Base-by-base conservation (phyloP, 1,140 invertebrate species). In the Platyura marginata region DNA sequence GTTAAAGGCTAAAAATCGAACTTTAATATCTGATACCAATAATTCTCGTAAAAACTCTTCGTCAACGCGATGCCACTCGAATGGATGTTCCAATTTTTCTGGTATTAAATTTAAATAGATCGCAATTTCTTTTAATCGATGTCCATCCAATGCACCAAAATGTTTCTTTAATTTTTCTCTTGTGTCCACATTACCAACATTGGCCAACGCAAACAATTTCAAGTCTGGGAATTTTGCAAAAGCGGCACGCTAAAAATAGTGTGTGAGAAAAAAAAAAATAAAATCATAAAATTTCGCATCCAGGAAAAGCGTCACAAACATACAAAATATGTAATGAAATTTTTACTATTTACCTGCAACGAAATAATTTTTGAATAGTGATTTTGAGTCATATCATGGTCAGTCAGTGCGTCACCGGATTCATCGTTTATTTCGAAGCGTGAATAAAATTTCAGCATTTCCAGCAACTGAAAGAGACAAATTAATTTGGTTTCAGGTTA, bases 351-450 rank as follows among this genome's bases (percentile, higher is more conserved):
- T 68, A 85, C 81, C 72, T 93, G 89, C 40, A 97, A 62, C 1
- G 80, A 81, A 21, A 81, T 88, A 16, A 98, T 90, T 58, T 80
- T 80, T 4, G 85, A 72, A 57, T 97, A 97, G 65, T 98, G 95
- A 19, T 84, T 61, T 51, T 90, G 73, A 20, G 85, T 90, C 74
- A 98, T 92, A 54, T 98, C 85, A 47, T 86, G 77, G 57, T 95
- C 86, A 0, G 81, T 92, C 19, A 98, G 67, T 0, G 92, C 85
- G 59, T 96, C 89, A 0, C 96, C 96, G 2, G 81, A 89, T 50
- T 89, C 80, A 58, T 98, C 93, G 62, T 89, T 94, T 44, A 99
- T 98, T 66, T 99, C 96, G 68, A 98, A 99, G 46, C 85, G 72
- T 1, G 87, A 79, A 64, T 98, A 99, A 55, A 97, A 96, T 59